Evolutionary conservation across 1,140 invertebrate genomes (phyloP).

Genomic region (Magallana angulata): DNA sequence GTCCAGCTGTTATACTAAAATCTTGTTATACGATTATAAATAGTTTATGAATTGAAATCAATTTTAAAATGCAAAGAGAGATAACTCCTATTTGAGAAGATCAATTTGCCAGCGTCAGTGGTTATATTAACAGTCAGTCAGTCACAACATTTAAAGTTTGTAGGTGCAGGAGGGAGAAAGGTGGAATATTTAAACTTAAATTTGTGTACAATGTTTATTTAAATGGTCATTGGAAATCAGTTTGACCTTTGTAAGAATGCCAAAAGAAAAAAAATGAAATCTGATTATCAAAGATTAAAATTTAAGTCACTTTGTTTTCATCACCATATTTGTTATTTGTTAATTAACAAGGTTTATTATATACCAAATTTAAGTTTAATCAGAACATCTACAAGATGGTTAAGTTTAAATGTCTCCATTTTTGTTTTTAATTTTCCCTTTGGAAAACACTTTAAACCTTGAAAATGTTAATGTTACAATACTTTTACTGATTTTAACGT

Average conservation of each 20-base stretch:
- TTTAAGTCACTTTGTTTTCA: background rate
- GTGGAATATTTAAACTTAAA: conserved; percentile 1
- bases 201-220: conserved; percentile 20
- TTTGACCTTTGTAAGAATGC: background rate
- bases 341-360: background rate
- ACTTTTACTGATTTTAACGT: too few species aligned
- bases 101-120: background rate
- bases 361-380: conserved; percentile 36
- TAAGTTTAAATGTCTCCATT: background rate
- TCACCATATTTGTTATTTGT: background rate
- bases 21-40: too few species aligned
- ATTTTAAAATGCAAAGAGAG: background rate
- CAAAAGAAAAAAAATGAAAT: background rate
- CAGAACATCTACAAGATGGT: background rate
- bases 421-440: background rate
- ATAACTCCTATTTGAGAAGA: background rate
- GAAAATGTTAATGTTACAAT: too few species aligned
- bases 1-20: too few species aligned
- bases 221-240: background rate
- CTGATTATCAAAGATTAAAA: background rate
- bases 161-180: background rate
- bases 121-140: background rate
- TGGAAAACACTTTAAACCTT: too few species aligned
- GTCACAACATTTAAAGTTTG: background rate
- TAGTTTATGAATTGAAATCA: background rate